phyloP scores from a whole-genome alignment of 2,888 invertebrate genomes.

The Leptinotarsa rubiginosa region DNA sequence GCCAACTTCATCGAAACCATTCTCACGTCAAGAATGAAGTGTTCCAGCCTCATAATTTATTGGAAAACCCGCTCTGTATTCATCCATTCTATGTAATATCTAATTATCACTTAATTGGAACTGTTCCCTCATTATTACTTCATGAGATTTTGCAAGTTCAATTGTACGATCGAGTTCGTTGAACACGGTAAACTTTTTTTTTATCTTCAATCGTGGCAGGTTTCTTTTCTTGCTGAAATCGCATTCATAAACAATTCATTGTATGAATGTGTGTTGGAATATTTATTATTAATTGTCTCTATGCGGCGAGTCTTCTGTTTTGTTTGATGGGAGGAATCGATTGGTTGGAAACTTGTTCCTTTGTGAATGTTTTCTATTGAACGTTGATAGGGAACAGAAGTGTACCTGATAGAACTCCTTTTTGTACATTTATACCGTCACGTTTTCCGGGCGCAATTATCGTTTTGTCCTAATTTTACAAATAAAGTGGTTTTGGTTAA shows the following conservation, averaged over 20 bases:
- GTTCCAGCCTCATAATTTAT: neutral
- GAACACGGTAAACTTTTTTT: constrained; percentile 22
- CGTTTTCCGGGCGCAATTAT: no score
- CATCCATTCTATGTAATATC: neutral
- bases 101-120: constrained; percentile 11
- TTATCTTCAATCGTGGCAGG: constrained; percentile 18
- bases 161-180: constrained; percentile 25
- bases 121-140: constrained; percentile 9
- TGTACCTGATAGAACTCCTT: no score
- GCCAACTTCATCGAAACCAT: neutral
- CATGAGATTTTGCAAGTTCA: constrained; percentile 29
- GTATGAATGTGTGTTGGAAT: neutral
- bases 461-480: no score
- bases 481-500: no score
- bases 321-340: neutral
- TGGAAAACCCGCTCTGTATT: neutral
- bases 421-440: no score
- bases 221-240: constrained; percentile 27
- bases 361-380: no score
- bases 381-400: no score
- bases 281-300: neutral
- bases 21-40: neutral
- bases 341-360: neutral
- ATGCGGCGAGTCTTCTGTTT: neutral
- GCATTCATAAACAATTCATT: neutral